Evolutionary conservation across 2,888 invertebrate species (phyloP).

Genomic region (Cotesia congregata): DNA sequence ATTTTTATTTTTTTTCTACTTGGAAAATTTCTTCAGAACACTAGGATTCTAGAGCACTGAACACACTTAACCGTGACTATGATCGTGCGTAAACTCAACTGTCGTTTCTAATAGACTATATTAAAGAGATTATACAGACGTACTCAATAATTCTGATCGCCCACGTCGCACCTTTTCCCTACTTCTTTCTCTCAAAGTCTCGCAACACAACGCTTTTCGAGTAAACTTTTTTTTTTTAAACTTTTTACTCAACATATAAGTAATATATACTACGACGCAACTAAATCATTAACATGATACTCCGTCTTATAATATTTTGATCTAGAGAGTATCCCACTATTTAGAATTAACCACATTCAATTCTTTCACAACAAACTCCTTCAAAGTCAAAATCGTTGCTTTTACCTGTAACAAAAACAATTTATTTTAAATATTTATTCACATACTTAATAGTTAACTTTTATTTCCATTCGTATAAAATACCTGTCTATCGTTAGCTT

Average conservation of each 20-base stretch:
- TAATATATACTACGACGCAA: neutral
- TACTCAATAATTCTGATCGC: conserved; percentile 1
- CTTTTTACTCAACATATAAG: neutral
- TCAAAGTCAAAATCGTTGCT: too few species aligned
- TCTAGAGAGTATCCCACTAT: too few species aligned
- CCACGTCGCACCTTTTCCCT: neutral
- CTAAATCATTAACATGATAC: neutral
- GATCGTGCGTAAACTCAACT: neutral
- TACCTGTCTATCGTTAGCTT: conserved; percentile 18
- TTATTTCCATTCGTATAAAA: conserved; percentile 12
- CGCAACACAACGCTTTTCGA: neutral
- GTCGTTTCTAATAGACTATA: neutral
- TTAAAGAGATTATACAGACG: neutral
- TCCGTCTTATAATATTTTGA: too few species aligned
- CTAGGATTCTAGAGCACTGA: conserved; percentile 23
- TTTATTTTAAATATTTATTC: neutral
- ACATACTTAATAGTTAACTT: neutral
- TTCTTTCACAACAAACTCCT: too few species aligned
- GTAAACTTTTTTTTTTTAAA: neutral
- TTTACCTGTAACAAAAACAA: too few species aligned
- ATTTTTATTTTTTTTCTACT: conserved; percentile 2
- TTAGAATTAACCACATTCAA: too few species aligned
- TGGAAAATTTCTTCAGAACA: conserved; percentile 13
- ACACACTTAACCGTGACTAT: neutral
- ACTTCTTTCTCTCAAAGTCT: conserved; percentile 2